Conservation (phyloP, 2,888 invertebrate species). For the Netelia virgata region DNA sequence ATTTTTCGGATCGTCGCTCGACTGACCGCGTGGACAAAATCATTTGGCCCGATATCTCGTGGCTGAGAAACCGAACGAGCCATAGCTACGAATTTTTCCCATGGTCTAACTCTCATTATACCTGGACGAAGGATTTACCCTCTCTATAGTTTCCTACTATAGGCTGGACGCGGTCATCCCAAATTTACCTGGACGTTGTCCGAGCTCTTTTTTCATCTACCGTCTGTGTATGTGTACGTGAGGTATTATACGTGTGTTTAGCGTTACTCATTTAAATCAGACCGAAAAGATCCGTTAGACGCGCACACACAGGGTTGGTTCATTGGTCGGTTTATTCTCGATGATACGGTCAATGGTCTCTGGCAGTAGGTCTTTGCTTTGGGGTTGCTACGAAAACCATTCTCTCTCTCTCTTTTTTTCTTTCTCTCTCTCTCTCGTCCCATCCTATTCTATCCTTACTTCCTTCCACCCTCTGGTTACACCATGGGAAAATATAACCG, state of each 20-base stretch:
- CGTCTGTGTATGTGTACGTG: neutral
- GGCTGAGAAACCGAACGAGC: constrained; percentile 16
- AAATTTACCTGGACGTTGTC: constrained; percentile 78
- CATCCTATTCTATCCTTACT: constrained; percentile 14
- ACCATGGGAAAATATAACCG: constrained; percentile 68
- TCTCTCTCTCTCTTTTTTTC: neutral
- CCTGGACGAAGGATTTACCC: constrained; percentile 66
- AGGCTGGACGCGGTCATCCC: constrained; percentile 66
- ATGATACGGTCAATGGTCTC: constrained; percentile 53
- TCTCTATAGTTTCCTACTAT: constrained; percentile 26
- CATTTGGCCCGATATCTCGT: constrained; percentile 5
- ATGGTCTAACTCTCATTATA: constrained; percentile 63
- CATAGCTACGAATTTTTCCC: constrained; percentile 68
- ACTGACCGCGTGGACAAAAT: constrained; percentile 45
- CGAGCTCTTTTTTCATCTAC: constrained; percentile 53
- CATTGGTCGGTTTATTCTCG: constrained; percentile 47
- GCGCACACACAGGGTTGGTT: constrained; percentile 72
- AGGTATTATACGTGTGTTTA: neutral
- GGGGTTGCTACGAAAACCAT: constrained; percentile 42
- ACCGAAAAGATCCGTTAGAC: constrained; percentile 81
- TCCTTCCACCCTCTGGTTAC: constrained; percentile 28
- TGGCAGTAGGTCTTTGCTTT: constrained; percentile 7
- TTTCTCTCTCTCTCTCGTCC: neutral
- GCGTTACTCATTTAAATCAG: constrained; percentile 81
- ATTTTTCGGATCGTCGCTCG: constrained; percentile 56